Evolutionary conservation across 1,140 invertebrate genomes (phyloP).

Genomic region (Achatina immaculata): DNA sequence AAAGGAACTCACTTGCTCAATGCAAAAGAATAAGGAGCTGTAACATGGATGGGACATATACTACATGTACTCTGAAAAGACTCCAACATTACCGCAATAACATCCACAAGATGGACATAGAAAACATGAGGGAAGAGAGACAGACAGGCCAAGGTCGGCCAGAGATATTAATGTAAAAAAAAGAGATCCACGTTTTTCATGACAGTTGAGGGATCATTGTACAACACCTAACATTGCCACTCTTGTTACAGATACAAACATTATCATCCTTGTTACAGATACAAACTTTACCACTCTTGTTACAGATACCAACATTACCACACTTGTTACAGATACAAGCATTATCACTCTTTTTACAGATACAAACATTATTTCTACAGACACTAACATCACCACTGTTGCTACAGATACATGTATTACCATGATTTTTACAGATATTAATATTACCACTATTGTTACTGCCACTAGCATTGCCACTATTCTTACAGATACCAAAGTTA

Average conservation of each 20-base stretch:
- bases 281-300: not conserved
- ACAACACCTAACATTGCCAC: too few species aligned
- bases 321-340: not conserved
- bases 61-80: too few species aligned
- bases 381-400: not conserved
- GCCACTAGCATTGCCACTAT: not conserved
- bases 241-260: not conserved
- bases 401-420: not conserved
- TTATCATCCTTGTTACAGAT: not conserved
- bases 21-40: too few species aligned
- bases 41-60: too few species aligned
- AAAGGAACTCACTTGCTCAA: too few species aligned
- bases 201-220: too few species aligned
- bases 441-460: not conserved
- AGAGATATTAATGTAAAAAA: too few species aligned
- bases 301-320: not conserved
- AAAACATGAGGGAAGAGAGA: too few species aligned
- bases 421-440: not conserved
- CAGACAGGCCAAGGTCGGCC: too few species aligned
- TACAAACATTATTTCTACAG: not conserved
- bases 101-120: too few species aligned
- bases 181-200: too few species aligned
- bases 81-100: too few species aligned
- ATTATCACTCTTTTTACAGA: not conserved
- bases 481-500: not conserved